These are phyloP conservation scores for Cochlearius cochlearius DNA, from an alignment of 2,113 vertebrate genomes.

Conservation along the genomic window DNA sequence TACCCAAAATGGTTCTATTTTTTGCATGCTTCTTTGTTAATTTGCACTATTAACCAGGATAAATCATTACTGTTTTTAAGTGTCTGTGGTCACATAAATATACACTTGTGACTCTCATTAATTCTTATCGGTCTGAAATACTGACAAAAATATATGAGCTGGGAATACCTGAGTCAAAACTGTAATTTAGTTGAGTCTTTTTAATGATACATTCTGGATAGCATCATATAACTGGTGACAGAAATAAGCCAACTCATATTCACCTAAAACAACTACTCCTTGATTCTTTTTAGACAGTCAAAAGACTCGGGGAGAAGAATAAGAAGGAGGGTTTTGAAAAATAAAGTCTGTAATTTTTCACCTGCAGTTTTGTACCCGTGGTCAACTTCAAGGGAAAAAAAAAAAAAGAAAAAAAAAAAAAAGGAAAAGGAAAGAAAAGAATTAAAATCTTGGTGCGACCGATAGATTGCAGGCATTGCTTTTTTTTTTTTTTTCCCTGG, in stretches of 20 bases:
- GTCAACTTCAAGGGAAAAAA: not conserved
- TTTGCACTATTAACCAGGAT: constrained; percentile 45
- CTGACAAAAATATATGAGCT: constrained; percentile 67
- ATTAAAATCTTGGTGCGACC: constrained; percentile 49
- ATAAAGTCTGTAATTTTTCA: constrained; percentile 56
- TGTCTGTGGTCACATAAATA: constrained; percentile 49
- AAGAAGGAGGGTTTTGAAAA: constrained; percentile 36
- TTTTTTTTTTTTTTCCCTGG: not conserved
- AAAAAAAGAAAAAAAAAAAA: not conserved
- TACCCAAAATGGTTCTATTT: not conserved
- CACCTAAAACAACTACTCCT: constrained; percentile 50
- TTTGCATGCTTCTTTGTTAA: constrained; percentile 18
- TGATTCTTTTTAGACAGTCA: not conserved
- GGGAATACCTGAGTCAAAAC: constrained; percentile 55
- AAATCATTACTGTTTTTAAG: constrained; percentile 52
- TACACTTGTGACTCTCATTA: constrained; percentile 51
- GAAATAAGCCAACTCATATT: constrained; percentile 54
- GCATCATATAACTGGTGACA: constrained; percentile 59
- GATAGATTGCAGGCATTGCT: constrained; percentile 39
- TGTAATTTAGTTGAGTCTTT: constrained; percentile 56
- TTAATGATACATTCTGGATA: constrained; percentile 63
- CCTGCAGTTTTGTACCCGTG: not conserved
- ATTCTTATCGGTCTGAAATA: constrained; percentile 52
- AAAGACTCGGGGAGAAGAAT: constrained; percentile 8
- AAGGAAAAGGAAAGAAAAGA: not conserved